Base-by-base conservation (phyloP, 2,797 vertebrate genomes). In the Cyprinella venusta region DNA sequence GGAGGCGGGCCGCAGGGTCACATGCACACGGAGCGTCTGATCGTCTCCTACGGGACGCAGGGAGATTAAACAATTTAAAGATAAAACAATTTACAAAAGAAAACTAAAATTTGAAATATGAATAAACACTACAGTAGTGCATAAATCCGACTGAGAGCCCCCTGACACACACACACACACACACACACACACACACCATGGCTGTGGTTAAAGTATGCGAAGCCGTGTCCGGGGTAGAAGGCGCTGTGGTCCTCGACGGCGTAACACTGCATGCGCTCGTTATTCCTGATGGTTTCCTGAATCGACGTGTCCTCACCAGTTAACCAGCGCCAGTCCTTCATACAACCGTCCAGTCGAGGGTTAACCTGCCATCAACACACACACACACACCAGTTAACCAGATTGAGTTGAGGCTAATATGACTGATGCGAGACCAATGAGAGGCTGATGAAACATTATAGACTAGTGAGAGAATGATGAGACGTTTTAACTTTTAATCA, bases 261-360 rank as follows among this genome's bases (percentile, higher is more conserved):
- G 91, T 97, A 97, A 87, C 98, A 99, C 90, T 99, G 98, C 97
- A 99, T 98, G 89, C 94, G 98, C 0, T 96, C 92, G 5, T 97
- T 97, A 63, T 92, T 92, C 36, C 87, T 94, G 67, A 98, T 93
- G 0, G 96, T 97, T 79, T 98, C 97, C 82, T 97, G 96, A 88
- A 99, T 96, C 48, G 95, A 95, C 0, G 93, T 93, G 83, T 99
- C 97, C 80, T 98, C 98, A 0, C 96, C 97, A 0, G 96, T 97
- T 80, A 99, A 90, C 97, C 97, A 98, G 87, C 93, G 96, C 98
- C 98, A 99, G 0, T 96, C 96, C 84, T 94, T 92, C 95, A 99
- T 96, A 45, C 98, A 99, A 9, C 96, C 98, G 2, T 99, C 98
- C 83, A 99, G 90, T 24, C 97, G 96, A 5, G 98, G 96, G 90